Base-by-base conservation (phyloP, 92 coral and sea anemone species). In the Nematostella vectensis region DNA sequence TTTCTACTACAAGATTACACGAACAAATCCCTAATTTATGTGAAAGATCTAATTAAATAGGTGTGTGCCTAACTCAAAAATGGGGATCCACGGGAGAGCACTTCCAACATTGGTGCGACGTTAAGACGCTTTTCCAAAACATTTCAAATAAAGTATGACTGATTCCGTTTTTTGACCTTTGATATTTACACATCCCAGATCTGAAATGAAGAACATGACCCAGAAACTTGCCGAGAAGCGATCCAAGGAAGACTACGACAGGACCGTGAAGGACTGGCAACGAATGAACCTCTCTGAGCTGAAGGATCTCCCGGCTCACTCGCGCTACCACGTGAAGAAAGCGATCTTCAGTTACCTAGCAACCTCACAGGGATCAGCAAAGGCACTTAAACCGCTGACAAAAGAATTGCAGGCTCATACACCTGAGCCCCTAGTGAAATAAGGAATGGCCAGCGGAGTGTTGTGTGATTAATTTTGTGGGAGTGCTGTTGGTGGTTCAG, bases 301-400 rank as follows among this genome's bases (percentile, higher is more conserved):
- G 25, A 85, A 78, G 45, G 77, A 75, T 25, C 79, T 89, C 9
- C 97, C 97, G 12, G 78, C 87, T 2, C 83, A 72, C 29, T 76
- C 89, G 15, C 78, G 97, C 23, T 71, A 78, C 36, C 97, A 85
- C 74, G 79, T 81, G 22, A 85, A 79, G 74, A 78, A 79, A 45
- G 80, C 98, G 6, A 93, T 93, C 45, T 71, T 78, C 70, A 81
- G 93, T 12, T 93, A 93, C 38, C 75, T 93, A 18, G 96, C 96
- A 19, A 93, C 98, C 3, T 78, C 98, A 12, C 89, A 70, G 48
- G 98, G 95, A 26, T 79, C 91, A 8, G 70, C 75, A 51, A 57
- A 54, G 40, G 97, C 97, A 9, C 68, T 91, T 23, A 77, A 57
- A 42, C 95, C 98, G 19, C 79, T 91, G 13, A 79, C 93, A 21